A percentile compares a stretch with the other conserved stretches of the same genome.
These are phyloP conservation scores for Pituophis catenifer DNA, from an alignment of 2,113 vertebrate species.

Conservation along the genomic window DNA sequence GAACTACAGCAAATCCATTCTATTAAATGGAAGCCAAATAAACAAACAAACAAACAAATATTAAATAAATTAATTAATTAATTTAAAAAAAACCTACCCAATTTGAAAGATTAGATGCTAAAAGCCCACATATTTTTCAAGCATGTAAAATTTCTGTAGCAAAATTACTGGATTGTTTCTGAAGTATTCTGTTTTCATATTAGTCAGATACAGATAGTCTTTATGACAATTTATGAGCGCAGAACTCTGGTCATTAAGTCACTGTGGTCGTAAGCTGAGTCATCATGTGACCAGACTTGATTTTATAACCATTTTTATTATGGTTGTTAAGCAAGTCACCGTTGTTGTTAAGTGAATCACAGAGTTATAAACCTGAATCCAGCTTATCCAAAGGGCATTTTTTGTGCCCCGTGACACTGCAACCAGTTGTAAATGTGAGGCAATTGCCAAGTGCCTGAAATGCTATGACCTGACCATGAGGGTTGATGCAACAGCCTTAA, in stretches of 20 bases:
- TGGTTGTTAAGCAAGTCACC: not conserved
- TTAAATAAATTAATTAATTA: not conserved
- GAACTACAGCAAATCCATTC: slow-evolving; percentile 96
- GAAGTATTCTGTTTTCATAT: not conserved
- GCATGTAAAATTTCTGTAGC: accelerated
- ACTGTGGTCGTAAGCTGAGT: not conserved
- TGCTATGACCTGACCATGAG: not conserved
- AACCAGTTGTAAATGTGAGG: not conserved
- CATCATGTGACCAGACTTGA: not conserved
- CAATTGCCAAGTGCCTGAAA: not conserved
- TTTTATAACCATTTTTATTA: not conserved
- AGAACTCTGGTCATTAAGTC: not conserved
- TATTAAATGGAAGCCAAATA: slow-evolving; percentile 46
- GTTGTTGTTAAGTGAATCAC: not conserved
- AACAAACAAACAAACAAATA: no score
- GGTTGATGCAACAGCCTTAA: not conserved
- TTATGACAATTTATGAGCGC: not conserved
- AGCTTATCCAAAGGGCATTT: not conserved
- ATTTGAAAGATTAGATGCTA: not conserved
- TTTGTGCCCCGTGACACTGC: not conserved
- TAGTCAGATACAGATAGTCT: not conserved
- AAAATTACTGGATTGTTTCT: not conserved
- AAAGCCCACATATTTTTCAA: not conserved
- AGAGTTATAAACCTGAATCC: not conserved
- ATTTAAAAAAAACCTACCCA: not conserved